phyloP scores from a whole-genome alignment of 2,888 invertebrate genomes.

The Lepidocyrtoides sp. region DNA sequence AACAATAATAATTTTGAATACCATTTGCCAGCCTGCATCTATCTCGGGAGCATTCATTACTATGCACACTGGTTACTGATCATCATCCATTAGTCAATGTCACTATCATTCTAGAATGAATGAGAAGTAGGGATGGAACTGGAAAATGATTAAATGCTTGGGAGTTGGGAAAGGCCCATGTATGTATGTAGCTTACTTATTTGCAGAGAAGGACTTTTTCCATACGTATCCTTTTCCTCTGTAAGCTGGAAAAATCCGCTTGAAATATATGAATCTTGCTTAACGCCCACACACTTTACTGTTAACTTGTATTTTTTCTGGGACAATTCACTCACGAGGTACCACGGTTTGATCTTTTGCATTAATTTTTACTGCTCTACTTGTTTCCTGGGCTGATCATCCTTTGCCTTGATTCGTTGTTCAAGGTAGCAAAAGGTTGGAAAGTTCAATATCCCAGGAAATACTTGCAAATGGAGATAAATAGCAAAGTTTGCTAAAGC shows the following conservation, averaged over 20 bases:
- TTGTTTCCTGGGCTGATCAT: too few species aligned
- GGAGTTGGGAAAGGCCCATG: slow-evolving; percentile 10
- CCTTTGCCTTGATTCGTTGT: too few species aligned
- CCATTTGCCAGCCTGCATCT: background rate
- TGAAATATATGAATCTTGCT: background rate
- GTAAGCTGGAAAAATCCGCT: background rate
- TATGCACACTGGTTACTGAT: slow-evolving; percentile 11
- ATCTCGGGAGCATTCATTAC: background rate
- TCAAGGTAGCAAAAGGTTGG: too few species aligned
- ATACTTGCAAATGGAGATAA: too few species aligned
- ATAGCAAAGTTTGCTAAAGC: too few species aligned
- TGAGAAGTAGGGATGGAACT: background rate
- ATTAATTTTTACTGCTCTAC: too few species aligned
- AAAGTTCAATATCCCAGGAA: too few species aligned
- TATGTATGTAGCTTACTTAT: too few species aligned
- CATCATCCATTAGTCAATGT: slow-evolving; percentile 44
- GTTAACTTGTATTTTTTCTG: too few species aligned
- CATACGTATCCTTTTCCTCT: background rate
- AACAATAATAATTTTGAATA: background rate
- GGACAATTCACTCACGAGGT: background rate
- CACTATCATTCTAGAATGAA: background rate
- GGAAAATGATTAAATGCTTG: slow-evolving; percentile 15
- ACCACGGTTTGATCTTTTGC: background rate
- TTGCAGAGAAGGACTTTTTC: background rate
- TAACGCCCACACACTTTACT: background rate